Evolutionary conservation across 2,797 vertebrate genomes (phyloP), one percentile per base, ranked within the genome.

Genomic region (Platyrinchus mystaceus): DNA sequence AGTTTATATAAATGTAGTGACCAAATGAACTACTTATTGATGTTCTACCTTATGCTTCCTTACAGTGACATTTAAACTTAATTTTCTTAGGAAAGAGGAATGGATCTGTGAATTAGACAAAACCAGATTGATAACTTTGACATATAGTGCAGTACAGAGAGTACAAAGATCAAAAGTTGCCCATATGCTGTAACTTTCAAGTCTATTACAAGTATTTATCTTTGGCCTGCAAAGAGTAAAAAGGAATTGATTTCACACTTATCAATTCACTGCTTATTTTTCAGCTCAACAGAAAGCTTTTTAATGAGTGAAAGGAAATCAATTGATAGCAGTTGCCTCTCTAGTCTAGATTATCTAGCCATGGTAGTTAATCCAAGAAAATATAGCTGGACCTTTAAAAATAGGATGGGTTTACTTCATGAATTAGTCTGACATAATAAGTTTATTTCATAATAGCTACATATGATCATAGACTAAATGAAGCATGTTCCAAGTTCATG

Each of bases 271-370:
- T 97, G 79, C 90, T 97, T 96, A 94, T 97, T 98, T 97, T 97
- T 95, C 95, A 97, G 53, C 68, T 92, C 95, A 96, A 96, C 68
- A 96, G 91, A 91, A 91, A 94, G 93, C 95, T 97, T 97, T 95
- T 93, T 94, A 96, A 90, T 87, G 89, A 98, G 87, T 98, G 97
- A 98, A 96, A 94, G 97, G 41, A 98, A 98, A 98, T 98, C 97
- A 97, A 97, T 98, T 95, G 62, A 46, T 95, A 97, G 95, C 84
- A 49, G 94, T 94, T 66, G 60, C 56, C 80, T 95, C 95, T 95
- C 53, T 79, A 36, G 70, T 64, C 62, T 91, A 93, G 46, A 87
- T 94, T 91, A 92, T 41, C 71, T 75, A 63, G 52, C 55, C 37
- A 28, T 67, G 36, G 55, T 71, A 82, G 21, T 24, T 85, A 93